These are phyloP conservation scores for Corythoichthys intestinalis DNA, from an alignment of 2,113 vertebrate species.

Conservation along the genomic window DNA sequence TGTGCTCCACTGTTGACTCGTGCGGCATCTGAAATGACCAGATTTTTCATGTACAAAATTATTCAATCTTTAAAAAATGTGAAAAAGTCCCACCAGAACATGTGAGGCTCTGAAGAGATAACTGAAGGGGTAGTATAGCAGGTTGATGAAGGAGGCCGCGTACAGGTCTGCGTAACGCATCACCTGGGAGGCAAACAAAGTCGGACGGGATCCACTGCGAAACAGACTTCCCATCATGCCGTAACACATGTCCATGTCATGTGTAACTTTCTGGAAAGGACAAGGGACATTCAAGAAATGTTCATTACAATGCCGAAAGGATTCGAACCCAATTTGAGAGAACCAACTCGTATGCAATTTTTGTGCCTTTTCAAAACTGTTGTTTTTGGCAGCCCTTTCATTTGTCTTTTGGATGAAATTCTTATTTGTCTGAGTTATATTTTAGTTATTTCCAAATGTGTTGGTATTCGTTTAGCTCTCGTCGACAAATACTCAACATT, in stretches of 20 bases:
- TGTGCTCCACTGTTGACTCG: slow-evolving; percentile 96
- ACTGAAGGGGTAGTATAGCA: slow-evolving; percentile 98
- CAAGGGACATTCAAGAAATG: not conserved
- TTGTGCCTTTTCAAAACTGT: no score
- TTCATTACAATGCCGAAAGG: not conserved
- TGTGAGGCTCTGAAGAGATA: slow-evolving; percentile 98
- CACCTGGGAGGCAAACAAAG: slow-evolving; percentile 95
- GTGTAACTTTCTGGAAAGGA: slow-evolving; percentile 90
- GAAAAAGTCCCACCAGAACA: slow-evolving; percentile 80
- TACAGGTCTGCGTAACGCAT: slow-evolving; percentile 98
- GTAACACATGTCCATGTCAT: slow-evolving; percentile 99
- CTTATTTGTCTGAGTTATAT: no score
- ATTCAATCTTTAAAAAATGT: no score
- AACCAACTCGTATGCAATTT: no score
- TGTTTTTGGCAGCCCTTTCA: no score
- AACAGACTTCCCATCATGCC: slow-evolving; percentile 99
- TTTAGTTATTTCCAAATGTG: no score
- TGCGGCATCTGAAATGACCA: slow-evolving; percentile 87
- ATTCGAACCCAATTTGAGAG: no score
- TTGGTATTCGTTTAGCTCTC: no score
- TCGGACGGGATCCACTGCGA: slow-evolving; percentile 94
- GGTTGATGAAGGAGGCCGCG: slow-evolving; percentile 97
- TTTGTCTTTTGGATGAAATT: no score
- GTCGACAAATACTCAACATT: no score
- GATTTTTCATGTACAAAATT: no score